phyloP scores from a whole-genome alignment of 92 coral and sea anemone genomes.

The Ricordea florida region DNA sequence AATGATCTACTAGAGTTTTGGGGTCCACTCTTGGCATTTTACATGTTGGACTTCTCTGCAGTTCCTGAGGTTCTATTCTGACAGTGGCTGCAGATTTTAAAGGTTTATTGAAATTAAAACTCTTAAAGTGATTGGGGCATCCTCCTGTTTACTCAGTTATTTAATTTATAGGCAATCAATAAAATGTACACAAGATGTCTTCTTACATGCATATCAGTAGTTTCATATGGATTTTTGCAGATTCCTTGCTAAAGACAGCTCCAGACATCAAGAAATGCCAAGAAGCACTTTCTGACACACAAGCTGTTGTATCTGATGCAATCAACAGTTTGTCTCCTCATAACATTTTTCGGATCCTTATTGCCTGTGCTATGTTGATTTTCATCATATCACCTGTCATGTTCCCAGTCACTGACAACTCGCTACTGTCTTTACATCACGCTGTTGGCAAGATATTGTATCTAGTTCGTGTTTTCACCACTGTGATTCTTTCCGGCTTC shows the following conservation, averaged over 20 bases:
- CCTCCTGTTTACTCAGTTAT: too few species aligned
- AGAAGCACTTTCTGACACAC: conserved; percentile 32
- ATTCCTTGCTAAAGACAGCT: not conserved
- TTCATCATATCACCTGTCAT: conserved; percentile 28
- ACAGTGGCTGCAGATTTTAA: too few species aligned
- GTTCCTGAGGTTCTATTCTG: too few species aligned
- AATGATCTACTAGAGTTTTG: too few species aligned
- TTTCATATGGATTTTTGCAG: not conserved
- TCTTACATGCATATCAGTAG: not conserved
- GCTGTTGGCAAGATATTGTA: conserved; percentile 17
- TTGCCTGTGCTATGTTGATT: conserved; percentile 10
- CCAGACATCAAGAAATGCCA: not conserved
- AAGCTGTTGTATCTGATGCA: conserved; percentile 11
- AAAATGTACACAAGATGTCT: too few species aligned
- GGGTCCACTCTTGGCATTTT: too few species aligned
- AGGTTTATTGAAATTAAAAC: too few species aligned
- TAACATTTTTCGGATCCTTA: not conserved
- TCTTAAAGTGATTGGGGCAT: too few species aligned
- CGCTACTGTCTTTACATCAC: conserved; percentile 2
- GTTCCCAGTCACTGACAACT: not conserved
- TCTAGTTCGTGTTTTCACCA: conserved; percentile 22
- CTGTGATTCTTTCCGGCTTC: conserved; percentile 32
- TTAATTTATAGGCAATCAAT: too few species aligned
- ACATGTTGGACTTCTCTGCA: too few species aligned
- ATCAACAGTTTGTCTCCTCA: not conserved